Base-by-base conservation (phyloP, 53 echinoderm and acorn worm species). In the Luidia sarsii region DNA sequence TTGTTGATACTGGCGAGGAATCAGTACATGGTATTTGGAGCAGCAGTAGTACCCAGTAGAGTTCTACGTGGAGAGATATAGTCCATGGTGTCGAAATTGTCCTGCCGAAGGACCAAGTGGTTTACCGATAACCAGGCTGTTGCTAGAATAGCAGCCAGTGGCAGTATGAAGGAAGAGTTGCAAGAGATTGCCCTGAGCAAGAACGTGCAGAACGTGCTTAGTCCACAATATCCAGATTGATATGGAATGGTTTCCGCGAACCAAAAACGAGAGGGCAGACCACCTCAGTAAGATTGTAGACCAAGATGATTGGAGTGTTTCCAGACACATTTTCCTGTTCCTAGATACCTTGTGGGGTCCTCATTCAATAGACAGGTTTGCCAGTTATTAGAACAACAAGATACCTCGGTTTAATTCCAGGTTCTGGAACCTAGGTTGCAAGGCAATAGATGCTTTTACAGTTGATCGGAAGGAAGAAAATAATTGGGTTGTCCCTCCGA, bases 91-190 rank as follows among this genome's bases (percentile, higher is more conserved):
- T 56, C 38, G 0, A 57, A 56, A 1, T 24, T 73, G 0, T 15
- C 24, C 4, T 56, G 73, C 27, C 41, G 55, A 24, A 39, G 25
- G 7, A 2, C 38, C 3, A 80, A 80, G n/a, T 64, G 65, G 64
- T 80, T 80, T 28, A 50, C 80, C 19, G 64, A 80, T 22, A 80
- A 64, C 25, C 80, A 80, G 80, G 64, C 62, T 7, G 64, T 77
- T 1, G 61, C n/a, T 0, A 5, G 18, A 18, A 60, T 77, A 32
- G n/a, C 62, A 0, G 43, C 60, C 30, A 31, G 24, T 18, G 79
- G 79, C n/a, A 77, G 79, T 18, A 62, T 41, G 0, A 75, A 57
- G 4, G 16, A 32, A 16, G 70, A 50, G 0, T 6, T 69, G 8
- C 70, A 69, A 0, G 50, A 29, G 30, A 69, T 69, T 0, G 75